Evolutionary conservation across 2,888 invertebrate genomes (phyloP).

Genomic region (Rhopalosiphum nymphaeae): DNA sequence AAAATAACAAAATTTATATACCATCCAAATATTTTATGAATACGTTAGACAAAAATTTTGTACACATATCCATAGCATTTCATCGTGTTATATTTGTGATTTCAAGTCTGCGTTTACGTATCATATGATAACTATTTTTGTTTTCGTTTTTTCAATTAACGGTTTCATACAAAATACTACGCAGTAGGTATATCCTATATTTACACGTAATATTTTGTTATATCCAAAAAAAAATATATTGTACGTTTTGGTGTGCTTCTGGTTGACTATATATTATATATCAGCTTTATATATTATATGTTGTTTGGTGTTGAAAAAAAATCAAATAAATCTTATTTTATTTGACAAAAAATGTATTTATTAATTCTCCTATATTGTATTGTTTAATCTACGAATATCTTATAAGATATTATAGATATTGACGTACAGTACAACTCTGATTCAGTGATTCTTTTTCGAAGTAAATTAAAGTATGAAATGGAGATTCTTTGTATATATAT

Average conservation of each 20-base stretch:
- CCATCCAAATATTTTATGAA: not conserved
- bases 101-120: not conserved
- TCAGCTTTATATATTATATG: constrained; percentile 28
- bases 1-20: not conserved
- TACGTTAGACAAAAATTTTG: not conserved
- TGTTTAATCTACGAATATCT: not conserved
- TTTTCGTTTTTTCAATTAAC: not conserved
- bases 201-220: not conserved
- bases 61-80: not conserved
- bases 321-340: constrained; percentile 34
- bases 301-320: constrained; percentile 11
- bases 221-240: not conserved
- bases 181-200: not conserved
- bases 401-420: not conserved
- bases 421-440: not conserved
- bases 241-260: constrained; percentile 41
- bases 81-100: not conserved
- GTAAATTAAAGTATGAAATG: too few species aligned
- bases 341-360: constrained; percentile 33
- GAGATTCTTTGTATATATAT: too few species aligned
- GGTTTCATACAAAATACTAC: constrained; percentile 10
- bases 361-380: not conserved
- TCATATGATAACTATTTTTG: not conserved
- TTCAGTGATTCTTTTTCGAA: too few species aligned
- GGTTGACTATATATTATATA: not conserved